A percentile compares a stretch with the other conserved stretches of the same genome.
Conservation (phyloP, 2,113 vertebrate species). For the Micromys minutus region DNA sequence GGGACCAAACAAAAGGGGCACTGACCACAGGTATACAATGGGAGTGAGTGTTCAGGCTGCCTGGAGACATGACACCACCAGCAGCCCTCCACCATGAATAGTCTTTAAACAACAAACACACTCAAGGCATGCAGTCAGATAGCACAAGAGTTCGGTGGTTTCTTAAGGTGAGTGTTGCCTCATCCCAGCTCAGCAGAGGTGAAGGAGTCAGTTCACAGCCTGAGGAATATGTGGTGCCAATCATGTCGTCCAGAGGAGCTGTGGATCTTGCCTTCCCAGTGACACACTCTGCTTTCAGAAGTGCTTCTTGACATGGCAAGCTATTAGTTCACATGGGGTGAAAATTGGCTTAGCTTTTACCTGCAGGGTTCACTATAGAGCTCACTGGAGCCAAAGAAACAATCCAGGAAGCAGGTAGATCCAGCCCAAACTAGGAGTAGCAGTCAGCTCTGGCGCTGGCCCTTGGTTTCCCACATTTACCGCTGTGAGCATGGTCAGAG, state of each 20-base stretch:
- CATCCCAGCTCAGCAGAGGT: background rate
- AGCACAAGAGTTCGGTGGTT: background rate
- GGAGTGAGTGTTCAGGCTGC: background rate
- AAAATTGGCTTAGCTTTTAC: background rate
- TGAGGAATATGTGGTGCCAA: rapidly evolving
- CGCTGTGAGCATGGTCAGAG: no score
- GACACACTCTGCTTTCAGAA: background rate
- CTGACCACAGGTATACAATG: background rate
- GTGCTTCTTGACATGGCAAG: background rate
- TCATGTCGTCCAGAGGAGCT: background rate
- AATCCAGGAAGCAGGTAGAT: background rate
- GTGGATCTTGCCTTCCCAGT: background rate
- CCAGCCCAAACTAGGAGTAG: background rate
- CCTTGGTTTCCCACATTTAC: background rate
- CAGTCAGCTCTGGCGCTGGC: background rate
- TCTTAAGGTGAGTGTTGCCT: background rate
- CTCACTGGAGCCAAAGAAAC: background rate
- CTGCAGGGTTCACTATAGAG: background rate
- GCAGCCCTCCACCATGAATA: background rate
- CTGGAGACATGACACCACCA: background rate
- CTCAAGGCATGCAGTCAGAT: background rate
- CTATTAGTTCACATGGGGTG: background rate
- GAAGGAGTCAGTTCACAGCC: background rate
- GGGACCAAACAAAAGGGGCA: background rate
- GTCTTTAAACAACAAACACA: background rate